These are phyloP conservation scores for Poecilia picta DNA, from an alignment of 2,797 vertebrate species.

Conservation along the genomic window DNA sequence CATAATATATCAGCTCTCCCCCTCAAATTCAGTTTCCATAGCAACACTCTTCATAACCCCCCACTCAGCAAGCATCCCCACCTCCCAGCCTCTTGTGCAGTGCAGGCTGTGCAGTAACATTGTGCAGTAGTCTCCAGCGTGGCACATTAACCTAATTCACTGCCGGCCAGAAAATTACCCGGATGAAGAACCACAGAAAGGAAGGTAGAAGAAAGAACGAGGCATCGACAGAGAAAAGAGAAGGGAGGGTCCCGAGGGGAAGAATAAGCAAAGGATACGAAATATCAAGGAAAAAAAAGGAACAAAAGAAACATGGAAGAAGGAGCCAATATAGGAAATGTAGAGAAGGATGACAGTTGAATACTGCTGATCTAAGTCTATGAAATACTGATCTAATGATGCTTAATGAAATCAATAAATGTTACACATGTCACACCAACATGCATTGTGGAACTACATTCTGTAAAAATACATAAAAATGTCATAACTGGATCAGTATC, in stretches of 20 bases:
- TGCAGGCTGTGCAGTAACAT: slow-evolving; percentile 55
- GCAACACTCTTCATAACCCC: slow-evolving; percentile 54
- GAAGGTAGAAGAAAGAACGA: slow-evolving; percentile 3
- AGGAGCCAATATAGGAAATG: neutral
- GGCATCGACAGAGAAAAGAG: neutral
- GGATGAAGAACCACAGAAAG: slow-evolving; percentile 37
- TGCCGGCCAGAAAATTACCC: slow-evolving; percentile 38
- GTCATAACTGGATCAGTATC: neutral
- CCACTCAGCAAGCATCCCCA: slow-evolving; percentile 31
- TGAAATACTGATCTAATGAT: neutral
- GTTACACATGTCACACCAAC: neutral
- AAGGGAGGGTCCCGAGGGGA: neutral
- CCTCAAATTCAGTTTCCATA: slow-evolving; percentile 75
- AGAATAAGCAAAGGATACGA: neutral
- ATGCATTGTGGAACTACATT: neutral
- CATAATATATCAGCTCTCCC: slow-evolving; percentile 2
- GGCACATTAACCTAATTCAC: slow-evolving; percentile 84
- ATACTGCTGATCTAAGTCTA: neutral
- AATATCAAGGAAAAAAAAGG: neutral
- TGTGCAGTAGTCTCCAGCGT: slow-evolving; percentile 63
- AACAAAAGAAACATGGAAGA: neutral
- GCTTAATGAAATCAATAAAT: neutral
- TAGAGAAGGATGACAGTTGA: neutral
- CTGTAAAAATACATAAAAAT: neutral
- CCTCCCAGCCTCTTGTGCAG: slow-evolving; percentile 27